Evolutionary conservation across 2,888 invertebrate species (phyloP).

Genomic region (Pogonocherus hispidulus): DNA sequence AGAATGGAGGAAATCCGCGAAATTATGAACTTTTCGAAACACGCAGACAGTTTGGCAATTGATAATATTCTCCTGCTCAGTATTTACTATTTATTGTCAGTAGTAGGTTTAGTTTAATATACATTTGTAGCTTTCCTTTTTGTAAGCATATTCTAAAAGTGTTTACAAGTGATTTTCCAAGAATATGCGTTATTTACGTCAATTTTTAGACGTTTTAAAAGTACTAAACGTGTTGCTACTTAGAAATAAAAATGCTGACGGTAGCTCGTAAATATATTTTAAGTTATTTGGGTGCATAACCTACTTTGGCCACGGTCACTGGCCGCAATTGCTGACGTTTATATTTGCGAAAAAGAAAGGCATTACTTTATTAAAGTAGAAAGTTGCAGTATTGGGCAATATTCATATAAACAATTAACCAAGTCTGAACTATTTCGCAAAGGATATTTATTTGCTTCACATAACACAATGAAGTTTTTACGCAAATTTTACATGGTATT

Average conservation of each 20-base stretch:
- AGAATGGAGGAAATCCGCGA: no score
- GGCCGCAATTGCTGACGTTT: conserved; percentile 50
- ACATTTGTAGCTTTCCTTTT: not conserved
- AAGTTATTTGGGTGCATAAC: conserved; percentile 52
- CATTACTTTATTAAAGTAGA: conserved; percentile 46
- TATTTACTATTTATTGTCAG: no score
- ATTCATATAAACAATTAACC: conserved; percentile 40
- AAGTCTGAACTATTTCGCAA: conserved; percentile 17
- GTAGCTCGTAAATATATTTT: conserved; percentile 22
- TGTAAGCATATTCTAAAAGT: not conserved
- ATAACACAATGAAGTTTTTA: conserved; percentile 18
- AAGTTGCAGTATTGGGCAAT: conserved; percentile 54
- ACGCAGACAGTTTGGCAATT: no score
- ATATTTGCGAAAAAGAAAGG: conserved; percentile 53
- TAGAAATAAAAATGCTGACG: conserved; percentile 15
- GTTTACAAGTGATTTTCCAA: not conserved
- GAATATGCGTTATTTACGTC: not conserved
- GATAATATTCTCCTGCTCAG: no score
- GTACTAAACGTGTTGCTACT: conserved; percentile 3
- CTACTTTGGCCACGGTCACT: conserved; percentile 56
- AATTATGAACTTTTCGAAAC: no score
- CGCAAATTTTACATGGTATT: conserved; percentile 14
- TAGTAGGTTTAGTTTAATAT: no score
- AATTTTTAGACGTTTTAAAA: not conserved
- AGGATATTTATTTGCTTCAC: conserved; percentile 21